Conservation (phyloP, 2,797 vertebrate genomes). For the Loris lydekkerianus region DNA sequence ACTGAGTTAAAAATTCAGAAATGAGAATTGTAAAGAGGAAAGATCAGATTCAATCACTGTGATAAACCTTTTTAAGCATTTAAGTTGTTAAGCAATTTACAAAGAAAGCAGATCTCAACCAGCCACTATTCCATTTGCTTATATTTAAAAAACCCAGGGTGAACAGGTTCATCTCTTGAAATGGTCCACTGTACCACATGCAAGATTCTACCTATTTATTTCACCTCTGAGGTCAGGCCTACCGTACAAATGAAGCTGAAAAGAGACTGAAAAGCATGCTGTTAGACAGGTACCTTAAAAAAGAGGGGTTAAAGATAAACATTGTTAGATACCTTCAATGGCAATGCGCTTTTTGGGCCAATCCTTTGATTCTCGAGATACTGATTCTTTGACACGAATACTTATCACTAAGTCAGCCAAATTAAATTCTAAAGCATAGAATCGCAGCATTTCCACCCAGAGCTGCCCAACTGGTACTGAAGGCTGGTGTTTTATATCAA, state of each 20-base stretch:
- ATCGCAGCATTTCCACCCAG: constrained; percentile 97
- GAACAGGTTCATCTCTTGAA: background rate
- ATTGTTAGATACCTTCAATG: constrained; percentile 92
- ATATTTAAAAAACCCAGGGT: constrained; percentile 36
- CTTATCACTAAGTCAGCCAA: constrained; percentile 94
- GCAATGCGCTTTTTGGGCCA: constrained; percentile 98
- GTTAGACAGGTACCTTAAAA: constrained; percentile 52
- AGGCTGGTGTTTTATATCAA: constrained; percentile 86
- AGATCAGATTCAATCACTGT: background rate
- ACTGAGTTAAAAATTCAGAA: constrained; percentile 56
- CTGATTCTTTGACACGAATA: constrained; percentile 91
- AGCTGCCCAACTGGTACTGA: constrained; percentile 91
- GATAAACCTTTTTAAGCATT: background rate
- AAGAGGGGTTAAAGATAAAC: constrained; percentile 12
- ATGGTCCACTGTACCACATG: constrained; percentile 43
- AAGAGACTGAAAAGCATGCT: constrained; percentile 67
- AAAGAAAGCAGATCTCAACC: constrained; percentile 47
- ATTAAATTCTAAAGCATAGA: constrained; percentile 96
- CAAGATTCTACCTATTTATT: constrained; percentile 51
- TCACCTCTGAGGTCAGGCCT: constrained; percentile 64
- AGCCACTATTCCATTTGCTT: constrained; percentile 45
- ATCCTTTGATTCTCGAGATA: constrained; percentile 95
- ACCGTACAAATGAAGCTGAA: constrained; percentile 61
- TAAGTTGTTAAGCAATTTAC: constrained; percentile 37
- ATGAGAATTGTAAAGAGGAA: constrained; percentile 43